Percentiles rank a stretch among this genome's conserved stretches.
phyloP scores from a whole-genome alignment of 2,797 vertebrate species.

The Cyprinodon diabolis region DNA sequence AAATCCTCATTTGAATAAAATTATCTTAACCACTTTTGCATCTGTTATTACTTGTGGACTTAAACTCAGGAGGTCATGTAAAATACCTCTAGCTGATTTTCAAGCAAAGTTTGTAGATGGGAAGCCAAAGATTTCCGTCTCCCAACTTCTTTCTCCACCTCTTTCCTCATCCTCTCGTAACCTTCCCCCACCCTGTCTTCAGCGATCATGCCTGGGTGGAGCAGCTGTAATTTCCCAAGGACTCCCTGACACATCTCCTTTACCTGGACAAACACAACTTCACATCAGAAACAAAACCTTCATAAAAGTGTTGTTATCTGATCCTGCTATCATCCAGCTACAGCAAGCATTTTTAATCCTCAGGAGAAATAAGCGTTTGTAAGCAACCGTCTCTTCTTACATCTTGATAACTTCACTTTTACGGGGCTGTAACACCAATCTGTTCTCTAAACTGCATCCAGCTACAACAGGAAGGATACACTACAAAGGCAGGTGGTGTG shows the following conservation, averaged over 20 bases:
- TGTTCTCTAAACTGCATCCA: constrained; percentile 11
- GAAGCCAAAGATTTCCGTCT: constrained; percentile 76
- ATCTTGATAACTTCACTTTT: constrained; percentile 40
- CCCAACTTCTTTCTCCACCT: constrained; percentile 83
- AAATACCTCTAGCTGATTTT: constrained; percentile 74
- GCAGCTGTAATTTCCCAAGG: constrained; percentile 72
- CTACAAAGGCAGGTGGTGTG: background rate
- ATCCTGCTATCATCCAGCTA: background rate
- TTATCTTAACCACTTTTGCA: no score
- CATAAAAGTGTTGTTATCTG: constrained; percentile 3
- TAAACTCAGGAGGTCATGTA: background rate
- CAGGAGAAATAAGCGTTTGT: constrained; percentile 17
- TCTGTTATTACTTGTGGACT: no score
- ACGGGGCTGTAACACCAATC: constrained; percentile 55
- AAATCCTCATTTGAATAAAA: no score
- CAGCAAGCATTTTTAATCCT: background rate
- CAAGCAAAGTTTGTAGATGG: constrained; percentile 76
- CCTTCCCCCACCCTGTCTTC: constrained; percentile 56
- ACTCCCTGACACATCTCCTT: constrained; percentile 83
- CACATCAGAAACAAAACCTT: constrained; percentile 4
- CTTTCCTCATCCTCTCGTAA: constrained; percentile 68
- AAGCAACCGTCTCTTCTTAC: constrained; percentile 51
- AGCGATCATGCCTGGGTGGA: constrained; percentile 62
- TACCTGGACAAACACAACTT: constrained; percentile 77
- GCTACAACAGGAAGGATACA: constrained; percentile 29